Evolutionary conservation across 2,888 invertebrate species (phyloP), one percentile per base, ranked within the genome.

Genomic region (Marasmarcha lunaedactyla): DNA sequence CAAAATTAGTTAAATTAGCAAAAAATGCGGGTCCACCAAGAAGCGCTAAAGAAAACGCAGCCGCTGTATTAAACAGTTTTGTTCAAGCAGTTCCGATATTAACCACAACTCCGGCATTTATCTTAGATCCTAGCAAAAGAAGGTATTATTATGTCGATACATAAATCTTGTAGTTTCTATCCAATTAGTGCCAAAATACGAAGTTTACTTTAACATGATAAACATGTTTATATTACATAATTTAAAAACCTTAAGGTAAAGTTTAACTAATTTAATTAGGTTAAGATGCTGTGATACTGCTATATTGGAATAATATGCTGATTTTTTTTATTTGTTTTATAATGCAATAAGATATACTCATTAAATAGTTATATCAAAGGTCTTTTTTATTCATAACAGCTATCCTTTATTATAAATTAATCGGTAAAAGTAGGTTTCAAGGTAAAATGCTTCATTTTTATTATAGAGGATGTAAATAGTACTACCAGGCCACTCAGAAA

Each of bases 91-190:
- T 64, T 3, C 76, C 81, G 1, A 55, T 72, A 41, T 49, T 79
- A 9, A 73, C 79, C 0, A 74, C 71, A 1, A 72, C 74, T 0
- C 71, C 76, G 10, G 57, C 57, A 1, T 84, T 67, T 41, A 84
- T 84, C 46, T 54, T 79, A 54, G 83, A 84, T 50, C 84, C 84
- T 15, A 81, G 84, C 46, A 81, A 84, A 61, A 62, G 84, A 47
- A 77, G 77, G 73, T 84, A 84, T 54, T 84, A 78, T 50, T 84
- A 79, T 44, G 77, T 81, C 12, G 83, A 83, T 47, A 51, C 56
- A 13, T 62, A 30, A n/a, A 11, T 4, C n/a, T n/a, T 3, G 2
- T 3, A 11, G n/a, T 9, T 30, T 30, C 5, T 25, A 9, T 35
- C 40, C 20, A 55, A 33, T 25, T 33, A 13, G 15, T 15, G 37